These are phyloP conservation scores for Pandemis heparana DNA, from an alignment of 2,888 invertebrate species.

Conservation along the genomic window DNA sequence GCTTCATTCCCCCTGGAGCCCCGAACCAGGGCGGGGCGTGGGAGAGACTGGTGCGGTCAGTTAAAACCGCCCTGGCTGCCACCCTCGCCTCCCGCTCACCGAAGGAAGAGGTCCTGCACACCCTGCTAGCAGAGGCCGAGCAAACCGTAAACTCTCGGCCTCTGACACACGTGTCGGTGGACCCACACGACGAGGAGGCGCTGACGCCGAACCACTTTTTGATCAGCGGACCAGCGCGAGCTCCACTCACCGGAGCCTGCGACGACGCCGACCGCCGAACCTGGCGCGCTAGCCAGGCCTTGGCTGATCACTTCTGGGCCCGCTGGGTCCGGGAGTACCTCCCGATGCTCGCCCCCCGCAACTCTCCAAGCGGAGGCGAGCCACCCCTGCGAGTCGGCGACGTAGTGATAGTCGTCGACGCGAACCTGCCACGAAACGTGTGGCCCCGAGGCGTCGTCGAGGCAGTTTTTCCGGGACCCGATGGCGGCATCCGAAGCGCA, in stretches of 20 bases:
- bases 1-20: conserved; percentile 18
- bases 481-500: too few relatives aligned
- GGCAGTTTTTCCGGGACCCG: too few relatives aligned
- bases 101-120: conserved; percentile 38
- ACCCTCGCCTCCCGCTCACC: conserved; percentile 32
- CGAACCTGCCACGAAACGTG: too few relatives aligned
- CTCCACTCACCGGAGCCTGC: not conserved
- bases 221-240: not conserved
- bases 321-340: too few relatives aligned
- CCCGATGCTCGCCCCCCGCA: too few relatives aligned
- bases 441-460: too few relatives aligned
- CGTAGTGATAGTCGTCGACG: too few relatives aligned
- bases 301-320: too few relatives aligned
- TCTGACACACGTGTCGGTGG: not conserved
- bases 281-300: too few relatives aligned
- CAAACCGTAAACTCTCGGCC: conserved; percentile 40
- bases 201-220: not conserved
- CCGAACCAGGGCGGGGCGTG: conserved; percentile 46
- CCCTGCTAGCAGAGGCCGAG: conserved; percentile 42
- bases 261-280: not conserved
- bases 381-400: too few relatives aligned
- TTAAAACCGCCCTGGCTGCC: conserved; percentile 42
- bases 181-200: not conserved
- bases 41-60: conserved; percentile 45
- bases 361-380: too few relatives aligned